Evolutionary conservation across 2,113 vertebrate genomes (phyloP).

Genomic region (Tyto alba): DNA sequence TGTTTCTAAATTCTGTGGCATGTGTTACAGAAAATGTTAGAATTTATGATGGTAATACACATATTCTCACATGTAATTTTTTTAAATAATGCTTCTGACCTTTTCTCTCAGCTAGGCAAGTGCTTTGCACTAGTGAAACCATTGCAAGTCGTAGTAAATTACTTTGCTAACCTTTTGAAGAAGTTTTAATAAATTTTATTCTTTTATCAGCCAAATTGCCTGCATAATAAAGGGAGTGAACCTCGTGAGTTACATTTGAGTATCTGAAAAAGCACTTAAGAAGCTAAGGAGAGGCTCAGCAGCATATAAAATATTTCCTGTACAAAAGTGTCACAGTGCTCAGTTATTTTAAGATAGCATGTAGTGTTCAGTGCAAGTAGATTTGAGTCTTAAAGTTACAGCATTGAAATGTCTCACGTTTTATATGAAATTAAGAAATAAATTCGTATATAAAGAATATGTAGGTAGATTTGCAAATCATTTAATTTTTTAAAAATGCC

Average conservation of each 20-base stretch:
- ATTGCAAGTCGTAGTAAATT: neutral
- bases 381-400: neutral
- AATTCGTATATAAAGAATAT: neutral
- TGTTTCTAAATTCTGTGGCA: neutral
- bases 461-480: neutral
- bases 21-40: neutral
- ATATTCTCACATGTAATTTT: neutral
- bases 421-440: neutral
- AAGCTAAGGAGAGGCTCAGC: neutral
- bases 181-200: neutral
- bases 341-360: neutral
- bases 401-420: neutral
- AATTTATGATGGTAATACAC: neutral
- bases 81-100: neutral
- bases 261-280: neutral
- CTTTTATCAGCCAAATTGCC: neutral
- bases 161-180: constrained; percentile 21
- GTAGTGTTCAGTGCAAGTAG: neutral
- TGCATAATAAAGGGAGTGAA: neutral
- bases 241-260: neutral
- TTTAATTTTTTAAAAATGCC: neutral
- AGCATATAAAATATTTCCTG: neutral
- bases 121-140: neutral
- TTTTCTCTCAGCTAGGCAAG: neutral
- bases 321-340: neutral